Percentiles rank a stretch among this genome's conserved stretches.
Conservation (phyloP, 2,113 vertebrate genomes). For the Stictonetta naevosa region DNA sequence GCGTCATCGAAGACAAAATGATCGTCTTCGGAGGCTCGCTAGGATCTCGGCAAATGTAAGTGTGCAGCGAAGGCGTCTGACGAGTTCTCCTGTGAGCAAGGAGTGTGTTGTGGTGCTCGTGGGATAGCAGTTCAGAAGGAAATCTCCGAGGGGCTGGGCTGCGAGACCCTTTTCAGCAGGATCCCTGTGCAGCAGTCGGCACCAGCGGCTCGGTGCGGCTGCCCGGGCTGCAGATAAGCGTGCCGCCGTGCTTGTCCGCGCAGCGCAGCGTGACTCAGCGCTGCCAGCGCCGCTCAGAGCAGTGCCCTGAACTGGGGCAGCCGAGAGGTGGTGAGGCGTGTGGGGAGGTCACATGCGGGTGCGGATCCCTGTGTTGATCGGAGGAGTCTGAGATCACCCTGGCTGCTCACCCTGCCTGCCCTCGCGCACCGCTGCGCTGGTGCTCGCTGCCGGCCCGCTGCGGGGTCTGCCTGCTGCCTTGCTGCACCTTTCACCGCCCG, state of each 20-base stretch:
- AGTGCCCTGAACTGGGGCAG: background rate
- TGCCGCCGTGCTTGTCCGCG: background rate
- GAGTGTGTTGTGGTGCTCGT: accelerated
- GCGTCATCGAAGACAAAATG: constrained; percentile 94
- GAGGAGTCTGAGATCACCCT: background rate
- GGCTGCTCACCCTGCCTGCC: background rate
- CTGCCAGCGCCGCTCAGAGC: background rate
- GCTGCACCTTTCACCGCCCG: accelerated
- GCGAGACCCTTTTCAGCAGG: background rate
- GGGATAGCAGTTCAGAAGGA: accelerated
- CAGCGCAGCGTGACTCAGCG: background rate
- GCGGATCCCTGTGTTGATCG: no score
- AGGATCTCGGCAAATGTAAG: constrained; percentile 95
- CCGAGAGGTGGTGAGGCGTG: background rate
- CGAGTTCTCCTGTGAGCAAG: accelerated
- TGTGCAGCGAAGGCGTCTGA: background rate
- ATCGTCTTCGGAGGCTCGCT: constrained; percentile 97
- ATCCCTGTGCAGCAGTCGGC: background rate
- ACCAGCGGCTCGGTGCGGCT: background rate
- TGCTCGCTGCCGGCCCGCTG: background rate
- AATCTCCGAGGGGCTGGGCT: background rate
- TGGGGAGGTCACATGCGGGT: background rate
- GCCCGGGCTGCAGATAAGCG: background rate
- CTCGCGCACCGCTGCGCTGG: background rate
- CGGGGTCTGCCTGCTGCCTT: background rate